Evolutionary conservation across 2,113 vertebrate genomes (phyloP).

Genomic region (Rhea americana): DNA sequence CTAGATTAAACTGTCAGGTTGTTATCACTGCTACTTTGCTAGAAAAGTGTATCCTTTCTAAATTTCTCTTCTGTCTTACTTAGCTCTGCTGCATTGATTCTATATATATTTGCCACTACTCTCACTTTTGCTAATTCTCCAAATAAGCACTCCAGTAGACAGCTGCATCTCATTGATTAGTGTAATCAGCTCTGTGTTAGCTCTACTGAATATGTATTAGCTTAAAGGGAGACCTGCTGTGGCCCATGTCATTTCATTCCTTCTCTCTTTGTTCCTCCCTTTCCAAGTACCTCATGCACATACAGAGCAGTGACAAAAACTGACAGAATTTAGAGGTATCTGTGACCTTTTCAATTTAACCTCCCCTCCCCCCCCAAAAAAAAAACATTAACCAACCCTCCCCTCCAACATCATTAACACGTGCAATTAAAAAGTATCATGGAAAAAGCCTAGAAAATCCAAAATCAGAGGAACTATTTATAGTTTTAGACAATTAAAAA

Average conservation of each 20-base stretch:
- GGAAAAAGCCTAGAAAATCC: background rate
- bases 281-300: background rate
- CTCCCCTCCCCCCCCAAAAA: background rate
- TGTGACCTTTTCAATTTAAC: background rate
- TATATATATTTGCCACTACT: background rate
- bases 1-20: background rate
- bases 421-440: background rate
- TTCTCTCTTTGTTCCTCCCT: background rate
- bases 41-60: background rate
- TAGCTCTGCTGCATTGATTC: background rate
- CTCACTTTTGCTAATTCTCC: background rate
- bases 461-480: background rate
- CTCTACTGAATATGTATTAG: constrained; percentile 11
- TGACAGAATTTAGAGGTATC: background rate
- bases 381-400: background rate
- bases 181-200: background rate
- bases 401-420: background rate
- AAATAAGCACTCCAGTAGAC: background rate
- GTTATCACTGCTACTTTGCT: background rate
- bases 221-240: background rate
- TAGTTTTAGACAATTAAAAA: background rate
- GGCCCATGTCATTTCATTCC: background rate
- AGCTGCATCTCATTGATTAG: constrained; percentile 27
- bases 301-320: background rate
- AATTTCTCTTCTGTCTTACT: background rate